These are phyloP conservation scores for Melolontha melolontha DNA, from an alignment of 2,888 invertebrate species.

Conservation along the genomic window DNA sequence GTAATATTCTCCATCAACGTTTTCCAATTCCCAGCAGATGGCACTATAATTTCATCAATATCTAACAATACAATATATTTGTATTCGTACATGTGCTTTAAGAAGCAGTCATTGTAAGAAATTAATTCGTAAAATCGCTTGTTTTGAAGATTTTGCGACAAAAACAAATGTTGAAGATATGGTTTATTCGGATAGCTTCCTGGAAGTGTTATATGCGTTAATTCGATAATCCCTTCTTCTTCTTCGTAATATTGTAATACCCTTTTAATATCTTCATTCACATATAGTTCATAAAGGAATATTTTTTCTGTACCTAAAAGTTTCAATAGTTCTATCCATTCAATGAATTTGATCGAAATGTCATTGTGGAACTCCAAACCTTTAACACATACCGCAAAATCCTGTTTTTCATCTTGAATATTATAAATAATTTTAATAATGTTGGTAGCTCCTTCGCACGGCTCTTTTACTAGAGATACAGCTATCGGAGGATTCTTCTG, in stretches of 20 bases:
- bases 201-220: conserved; percentile 83
- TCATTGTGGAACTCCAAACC: conserved; percentile 92
- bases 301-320: conserved; percentile 88
- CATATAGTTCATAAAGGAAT: conserved; percentile 85
- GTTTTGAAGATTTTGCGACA: conserved; percentile 86
- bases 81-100: conserved; percentile 87
- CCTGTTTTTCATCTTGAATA: conserved; percentile 72
- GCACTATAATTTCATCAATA: conserved; percentile 92
- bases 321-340: conserved; percentile 91
- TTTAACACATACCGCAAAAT: conserved; percentile 91
- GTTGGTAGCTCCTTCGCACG: conserved; percentile 84
- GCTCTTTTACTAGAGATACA: conserved; percentile 83
- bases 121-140: conserved; percentile 92
- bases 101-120: conserved; percentile 93
- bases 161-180: conserved; percentile 83
- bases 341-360: conserved; percentile 83
- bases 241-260: conserved; percentile 67
- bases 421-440: conserved; percentile 82
- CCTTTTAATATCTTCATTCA: conserved; percentile 88
- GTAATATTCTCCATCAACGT: conserved; percentile 78
- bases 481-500: conserved; percentile 77
- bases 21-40: conserved; percentile 78
- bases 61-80: conserved; percentile 84
- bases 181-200: conserved; percentile 88
- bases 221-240: conserved; percentile 68